Conservation (phyloP, 2,797 vertebrate genomes). For the Nyctibius grandis region DNA sequence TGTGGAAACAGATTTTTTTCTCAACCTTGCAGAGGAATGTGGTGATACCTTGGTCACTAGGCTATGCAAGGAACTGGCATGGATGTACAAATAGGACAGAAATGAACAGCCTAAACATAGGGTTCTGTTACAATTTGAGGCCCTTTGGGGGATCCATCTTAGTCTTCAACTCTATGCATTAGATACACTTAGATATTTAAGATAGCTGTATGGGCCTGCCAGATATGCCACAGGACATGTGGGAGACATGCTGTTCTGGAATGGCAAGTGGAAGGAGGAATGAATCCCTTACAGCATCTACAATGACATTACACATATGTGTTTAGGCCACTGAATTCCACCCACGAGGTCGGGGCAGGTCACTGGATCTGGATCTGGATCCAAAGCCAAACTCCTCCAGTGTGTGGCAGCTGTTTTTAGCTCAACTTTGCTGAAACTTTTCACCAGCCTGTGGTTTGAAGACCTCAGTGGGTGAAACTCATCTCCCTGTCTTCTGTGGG, state of each 20-base stretch:
- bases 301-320: rapidly evolving
- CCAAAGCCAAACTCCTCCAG: neutral
- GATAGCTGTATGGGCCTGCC: neutral
- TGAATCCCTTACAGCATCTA: neutral
- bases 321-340: neutral
- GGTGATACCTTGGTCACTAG: neutral
- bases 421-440: neutral
- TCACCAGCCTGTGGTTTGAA: neutral
- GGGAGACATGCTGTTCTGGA: neutral
- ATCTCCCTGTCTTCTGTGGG: neutral
- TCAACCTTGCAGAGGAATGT: neutral
- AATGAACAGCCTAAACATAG: neutral
- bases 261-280: neutral
- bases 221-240: neutral
- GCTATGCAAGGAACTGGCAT: neutral
- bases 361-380: neutral
- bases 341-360: neutral
- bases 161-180: neutral
- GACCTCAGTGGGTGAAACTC: neutral
- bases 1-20: neutral
- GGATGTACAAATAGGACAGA: neutral
- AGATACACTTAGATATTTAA: neutral
- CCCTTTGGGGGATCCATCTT: neutral
- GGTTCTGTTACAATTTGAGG: neutral
- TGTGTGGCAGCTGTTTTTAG: neutral